These are phyloP conservation scores for Nyleta sp. DNA, from an alignment of 2,888 invertebrate species.

Conservation along the genomic window DNA sequence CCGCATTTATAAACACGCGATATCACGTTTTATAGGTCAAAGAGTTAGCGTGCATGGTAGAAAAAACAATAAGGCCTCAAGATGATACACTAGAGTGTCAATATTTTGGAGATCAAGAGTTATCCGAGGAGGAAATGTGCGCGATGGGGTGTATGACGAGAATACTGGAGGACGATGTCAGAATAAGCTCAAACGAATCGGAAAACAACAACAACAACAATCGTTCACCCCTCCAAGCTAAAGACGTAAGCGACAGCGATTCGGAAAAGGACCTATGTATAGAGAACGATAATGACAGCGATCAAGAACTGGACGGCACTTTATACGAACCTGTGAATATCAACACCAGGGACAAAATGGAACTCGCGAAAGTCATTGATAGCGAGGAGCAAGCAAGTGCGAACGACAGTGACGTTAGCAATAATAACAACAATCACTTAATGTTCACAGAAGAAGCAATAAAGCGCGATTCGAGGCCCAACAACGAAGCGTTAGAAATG, in stretches of 20 bases:
- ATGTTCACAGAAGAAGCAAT: slow-evolving; percentile 38
- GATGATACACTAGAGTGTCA: slow-evolving; percentile 22
- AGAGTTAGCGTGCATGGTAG: slow-evolving; percentile 75
- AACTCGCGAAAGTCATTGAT: slow-evolving; percentile 11
- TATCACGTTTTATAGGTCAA: slow-evolving; percentile 73
- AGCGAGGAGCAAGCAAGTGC: neutral
- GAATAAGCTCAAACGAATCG: slow-evolving; percentile 34
- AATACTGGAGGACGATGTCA: slow-evolving; percentile 32
- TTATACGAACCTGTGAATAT: slow-evolving; percentile 66
- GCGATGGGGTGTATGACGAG: slow-evolving; percentile 41
- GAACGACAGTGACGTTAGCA: slow-evolving; percentile 29
- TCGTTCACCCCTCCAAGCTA: slow-evolving; percentile 36
- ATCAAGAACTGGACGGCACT: slow-evolving; percentile 65
- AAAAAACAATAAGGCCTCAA: slow-evolving; percentile 72
- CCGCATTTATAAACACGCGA: slow-evolving; percentile 10
- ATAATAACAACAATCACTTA: slow-evolving; percentile 45
- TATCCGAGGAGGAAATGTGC: slow-evolving; percentile 45
- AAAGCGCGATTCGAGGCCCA: slow-evolving; percentile 36
- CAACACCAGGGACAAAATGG: slow-evolving; percentile 23
- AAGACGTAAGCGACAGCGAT: slow-evolving; percentile 59
- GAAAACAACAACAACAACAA: slow-evolving; percentile 56
- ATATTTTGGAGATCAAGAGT: slow-evolving; percentile 44
- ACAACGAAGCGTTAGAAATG: slow-evolving; percentile 22
- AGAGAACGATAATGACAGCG: slow-evolving; percentile 49
- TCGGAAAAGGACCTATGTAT: slow-evolving; percentile 57